phyloP scores from a whole-genome alignment of 2,113 vertebrate genomes.

The Ictalurus punctatus region DNA sequence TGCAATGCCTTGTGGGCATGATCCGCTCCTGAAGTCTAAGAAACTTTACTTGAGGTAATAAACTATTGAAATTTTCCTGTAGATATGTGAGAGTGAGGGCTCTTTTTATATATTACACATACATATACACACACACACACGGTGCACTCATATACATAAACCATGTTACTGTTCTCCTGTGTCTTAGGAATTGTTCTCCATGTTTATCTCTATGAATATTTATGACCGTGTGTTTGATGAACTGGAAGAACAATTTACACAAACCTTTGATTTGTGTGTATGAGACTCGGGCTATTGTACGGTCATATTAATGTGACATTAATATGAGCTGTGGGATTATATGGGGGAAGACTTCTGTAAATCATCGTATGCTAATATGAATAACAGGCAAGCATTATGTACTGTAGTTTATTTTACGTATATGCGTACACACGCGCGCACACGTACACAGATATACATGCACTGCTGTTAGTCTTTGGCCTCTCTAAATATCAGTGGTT shows the following conservation, averaged over 20 bases:
- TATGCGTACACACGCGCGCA: too few species aligned
- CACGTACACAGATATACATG: not conserved
- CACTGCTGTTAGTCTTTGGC: not conserved
- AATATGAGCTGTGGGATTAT: not conserved
- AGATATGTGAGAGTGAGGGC: not conserved
- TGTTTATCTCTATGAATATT: slow-evolving; percentile 43
- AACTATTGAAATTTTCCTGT: not conserved
- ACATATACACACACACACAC: not conserved
- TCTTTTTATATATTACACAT: not conserved
- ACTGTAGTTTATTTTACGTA: not conserved
- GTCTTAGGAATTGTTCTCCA: slow-evolving; percentile 12
- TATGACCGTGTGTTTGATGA: slow-evolving; percentile 28
- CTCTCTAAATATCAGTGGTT: not conserved
- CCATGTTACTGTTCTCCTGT: not conserved
- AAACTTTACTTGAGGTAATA: not conserved
- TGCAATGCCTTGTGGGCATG: slow-evolving; percentile 13
- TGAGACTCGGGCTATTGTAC: not conserved
- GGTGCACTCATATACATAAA: slow-evolving; percentile 14
- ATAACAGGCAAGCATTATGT: not conserved
- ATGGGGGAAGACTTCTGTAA: not conserved
- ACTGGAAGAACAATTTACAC: not conserved
- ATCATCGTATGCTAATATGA: not conserved
- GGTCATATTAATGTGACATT: not conserved
- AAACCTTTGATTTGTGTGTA: slow-evolving; percentile 12
- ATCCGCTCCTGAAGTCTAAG: not conserved